Evolutionary conservation across 2,888 invertebrate species (phyloP).

Genomic region (Endotricha flammealis): DNA sequence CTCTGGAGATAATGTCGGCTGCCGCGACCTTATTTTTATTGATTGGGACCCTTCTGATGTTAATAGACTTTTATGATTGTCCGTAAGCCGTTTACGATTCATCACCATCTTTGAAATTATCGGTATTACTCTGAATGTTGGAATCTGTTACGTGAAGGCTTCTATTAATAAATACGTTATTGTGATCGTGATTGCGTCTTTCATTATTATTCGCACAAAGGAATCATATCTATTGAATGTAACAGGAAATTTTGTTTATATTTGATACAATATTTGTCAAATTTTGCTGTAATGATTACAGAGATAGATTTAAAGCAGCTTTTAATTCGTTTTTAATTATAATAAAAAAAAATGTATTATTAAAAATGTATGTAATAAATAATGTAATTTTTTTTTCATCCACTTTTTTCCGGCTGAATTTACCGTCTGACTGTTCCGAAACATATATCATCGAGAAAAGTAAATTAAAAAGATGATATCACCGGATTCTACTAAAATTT

Average conservation of each 20-base stretch:
- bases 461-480: no score
- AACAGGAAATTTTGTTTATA: background rate
- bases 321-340: no score
- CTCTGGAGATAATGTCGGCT: conserved; percentile 39
- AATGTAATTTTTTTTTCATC: no score
- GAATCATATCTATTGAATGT: background rate
- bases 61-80: conserved; percentile 32
- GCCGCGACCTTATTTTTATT: conserved; percentile 44
- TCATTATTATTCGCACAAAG: background rate
- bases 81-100: conserved; percentile 13
- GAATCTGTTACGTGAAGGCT: background rate
- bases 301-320: no score
- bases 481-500: no score
- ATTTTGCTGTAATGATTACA: no score
- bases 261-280: no score
- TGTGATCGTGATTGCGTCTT: conserved; percentile 5
- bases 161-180: conserved; percentile 5
- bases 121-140: conserved; percentile 1
- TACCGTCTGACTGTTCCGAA: no score
- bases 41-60: conserved; percentile 30
- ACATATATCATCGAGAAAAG: no score
- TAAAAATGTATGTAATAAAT: no score
- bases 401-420: no score
- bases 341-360: no score
- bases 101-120: background rate